phyloP scores from a whole-genome alignment of 2,113 vertebrate species.

The Lepisosteus oculatus region DNA sequence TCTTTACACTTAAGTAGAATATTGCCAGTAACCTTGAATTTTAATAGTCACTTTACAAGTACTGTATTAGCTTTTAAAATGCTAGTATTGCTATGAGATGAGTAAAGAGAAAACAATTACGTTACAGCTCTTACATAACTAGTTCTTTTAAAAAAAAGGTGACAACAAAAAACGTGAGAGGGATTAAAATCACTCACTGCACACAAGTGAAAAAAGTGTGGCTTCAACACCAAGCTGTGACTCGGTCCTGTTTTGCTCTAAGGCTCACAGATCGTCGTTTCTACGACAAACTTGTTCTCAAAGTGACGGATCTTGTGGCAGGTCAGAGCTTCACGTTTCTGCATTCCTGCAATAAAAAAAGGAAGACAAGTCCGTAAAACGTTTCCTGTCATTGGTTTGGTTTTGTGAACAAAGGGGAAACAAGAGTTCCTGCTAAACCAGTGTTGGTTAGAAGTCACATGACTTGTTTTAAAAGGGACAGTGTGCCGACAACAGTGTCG shows the following conservation, averaged over 20 bases:
- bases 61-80: slow-evolving; percentile 1
- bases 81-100: slow-evolving; percentile 16
- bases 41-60: background rate
- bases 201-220: slow-evolving; percentile 53
- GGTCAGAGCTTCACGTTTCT: slow-evolving; percentile 81
- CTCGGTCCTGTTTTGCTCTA: slow-evolving; percentile 34
- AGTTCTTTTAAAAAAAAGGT: background rate
- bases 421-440: too few species aligned
- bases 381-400: too few species aligned
- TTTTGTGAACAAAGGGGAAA: too few species aligned
- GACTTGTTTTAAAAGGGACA: too few species aligned
- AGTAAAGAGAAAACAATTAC: slow-evolving; percentile 25
- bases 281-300: slow-evolving; percentile 79
- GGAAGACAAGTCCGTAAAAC: too few species aligned
- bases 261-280: slow-evolving; percentile 85
- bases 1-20: background rate
- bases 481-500: too few species aligned
- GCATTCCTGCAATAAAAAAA: slow-evolving; percentile 71
- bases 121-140: slow-evolving; percentile 33
- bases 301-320: slow-evolving; percentile 90
- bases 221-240: background rate
- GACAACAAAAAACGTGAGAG: slow-evolving; percentile 53
- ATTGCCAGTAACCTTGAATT: background rate
- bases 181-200: slow-evolving; percentile 71
- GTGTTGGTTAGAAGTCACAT: too few species aligned